Percentiles rank a stretch among this genome's conserved stretches.
phyloP scores from a whole-genome alignment of 2,113 vertebrate species.

The Carettochelys insculpta region DNA sequence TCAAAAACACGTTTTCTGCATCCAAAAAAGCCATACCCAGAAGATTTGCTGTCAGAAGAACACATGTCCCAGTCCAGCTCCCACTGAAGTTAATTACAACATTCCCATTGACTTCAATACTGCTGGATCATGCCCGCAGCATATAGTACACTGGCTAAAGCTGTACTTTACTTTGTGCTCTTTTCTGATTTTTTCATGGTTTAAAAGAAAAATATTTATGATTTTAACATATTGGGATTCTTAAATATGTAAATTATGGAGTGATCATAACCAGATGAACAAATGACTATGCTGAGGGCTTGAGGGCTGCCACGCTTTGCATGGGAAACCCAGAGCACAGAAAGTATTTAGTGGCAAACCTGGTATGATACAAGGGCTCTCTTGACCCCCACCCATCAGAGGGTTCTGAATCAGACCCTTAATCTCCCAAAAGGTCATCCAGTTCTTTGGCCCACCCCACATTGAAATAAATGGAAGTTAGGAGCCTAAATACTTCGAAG shows the following conservation, averaged over 20 bases:
- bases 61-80: neutral
- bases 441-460: neutral
- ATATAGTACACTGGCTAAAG: neutral
- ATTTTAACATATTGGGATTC: neutral
- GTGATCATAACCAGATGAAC: neutral
- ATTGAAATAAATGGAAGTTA: constrained; percentile 24
- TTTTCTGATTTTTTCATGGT: neutral
- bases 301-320: neutral
- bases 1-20: constrained; percentile 15
- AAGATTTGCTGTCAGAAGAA: neutral
- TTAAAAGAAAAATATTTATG: neutral
- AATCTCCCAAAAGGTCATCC: neutral
- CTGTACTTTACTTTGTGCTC: neutral
- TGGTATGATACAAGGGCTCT: neutral
- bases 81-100: neutral
- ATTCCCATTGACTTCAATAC: neutral
- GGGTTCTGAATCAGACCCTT: fast-evolving
- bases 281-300: neutral
- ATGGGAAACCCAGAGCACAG: neutral
- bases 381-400: too few relatives aligned
- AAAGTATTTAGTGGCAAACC: neutral
- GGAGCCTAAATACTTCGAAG: neutral
- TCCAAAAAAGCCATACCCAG: neutral
- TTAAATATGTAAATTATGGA: neutral
- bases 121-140: neutral